These are phyloP conservation scores for Romanogobio albipinnatus DNA, from an alignment of 2,113 vertebrate species.

Conservation along the genomic window DNA sequence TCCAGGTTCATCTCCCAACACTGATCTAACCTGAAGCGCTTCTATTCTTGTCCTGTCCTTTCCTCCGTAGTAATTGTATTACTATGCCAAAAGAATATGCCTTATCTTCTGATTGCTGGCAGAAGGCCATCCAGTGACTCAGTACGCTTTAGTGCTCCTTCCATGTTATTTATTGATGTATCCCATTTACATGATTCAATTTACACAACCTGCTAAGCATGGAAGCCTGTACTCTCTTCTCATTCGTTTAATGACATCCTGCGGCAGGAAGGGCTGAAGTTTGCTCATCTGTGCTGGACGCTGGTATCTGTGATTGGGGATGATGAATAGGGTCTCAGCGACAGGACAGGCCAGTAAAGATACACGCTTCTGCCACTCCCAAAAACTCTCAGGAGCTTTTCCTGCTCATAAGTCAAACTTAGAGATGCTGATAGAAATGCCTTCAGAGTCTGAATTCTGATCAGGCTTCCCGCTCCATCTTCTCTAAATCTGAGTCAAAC, in stretches of 20 bases:
- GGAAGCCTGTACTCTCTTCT: conserved; percentile 74
- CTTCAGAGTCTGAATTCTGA: too few relatives aligned
- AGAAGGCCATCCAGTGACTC: conserved; percentile 72
- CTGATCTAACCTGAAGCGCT: conserved; percentile 68
- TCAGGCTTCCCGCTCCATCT: too few relatives aligned
- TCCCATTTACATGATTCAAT: conserved; percentile 83
- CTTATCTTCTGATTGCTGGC: conserved; percentile 77
- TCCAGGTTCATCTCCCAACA: conserved; percentile 63
- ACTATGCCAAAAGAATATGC: conserved; percentile 76
- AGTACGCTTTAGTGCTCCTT: conserved; percentile 77
- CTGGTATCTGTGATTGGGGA: conserved; percentile 72
- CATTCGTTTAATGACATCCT: conserved; percentile 85
- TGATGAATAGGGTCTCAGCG: conserved; percentile 67
- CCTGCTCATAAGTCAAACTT: too few relatives aligned
- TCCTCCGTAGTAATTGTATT: conserved; percentile 72
- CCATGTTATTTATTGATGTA: conserved; percentile 78
- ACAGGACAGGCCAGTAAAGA: not conserved
- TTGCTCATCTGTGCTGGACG: not conserved
- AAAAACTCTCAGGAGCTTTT: too few relatives aligned
- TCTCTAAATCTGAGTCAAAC: too few relatives aligned
- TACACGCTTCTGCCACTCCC: not conserved
- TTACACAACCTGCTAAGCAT: conserved; percentile 76
- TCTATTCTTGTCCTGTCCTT: conserved; percentile 71
- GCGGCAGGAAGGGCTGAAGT: conserved; percentile 36
- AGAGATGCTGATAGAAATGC: too few relatives aligned